A percentile compares a stretch with the other conserved stretches of the same genome.
Evolutionary conservation across 1,140 invertebrate species (phyloP).

Genomic region (Hestina assimilis): DNA sequence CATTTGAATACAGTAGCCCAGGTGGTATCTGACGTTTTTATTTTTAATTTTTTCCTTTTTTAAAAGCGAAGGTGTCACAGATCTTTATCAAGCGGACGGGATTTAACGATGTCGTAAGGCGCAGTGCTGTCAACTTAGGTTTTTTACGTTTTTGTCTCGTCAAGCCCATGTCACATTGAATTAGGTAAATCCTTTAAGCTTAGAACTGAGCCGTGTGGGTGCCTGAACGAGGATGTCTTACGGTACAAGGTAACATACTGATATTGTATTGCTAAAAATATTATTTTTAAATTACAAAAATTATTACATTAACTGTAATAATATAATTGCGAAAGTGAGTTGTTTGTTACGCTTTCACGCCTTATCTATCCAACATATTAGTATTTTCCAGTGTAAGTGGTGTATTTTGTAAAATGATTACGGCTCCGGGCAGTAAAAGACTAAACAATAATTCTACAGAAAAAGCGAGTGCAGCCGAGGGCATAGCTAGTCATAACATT

Average conservation of each 20-base stretch:
- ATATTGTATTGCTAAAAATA: not conserved
- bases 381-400: too few relatives aligned
- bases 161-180: conserved; percentile 67
- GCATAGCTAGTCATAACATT: too few relatives aligned
- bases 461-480: too few relatives aligned
- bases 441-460: too few relatives aligned
- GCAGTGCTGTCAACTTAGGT: conserved; percentile 61
- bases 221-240: conserved; percentile 25
- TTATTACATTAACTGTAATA: too few relatives aligned
- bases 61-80: conserved; percentile 66
- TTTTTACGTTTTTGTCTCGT: conserved; percentile 60
- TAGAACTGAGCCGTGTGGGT: conserved; percentile 53
- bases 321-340: too few relatives aligned
- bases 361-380: too few relatives aligned
- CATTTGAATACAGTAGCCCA: conserved; percentile 75
- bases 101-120: conserved; percentile 72
- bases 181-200: conserved; percentile 72
- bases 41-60: conserved; percentile 38
- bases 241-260: conserved; percentile 5
- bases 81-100: conserved; percentile 68
- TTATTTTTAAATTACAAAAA: too few relatives aligned
- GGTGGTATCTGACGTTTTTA: conserved; percentile 52
- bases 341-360: too few relatives aligned
- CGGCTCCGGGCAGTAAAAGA: too few relatives aligned
- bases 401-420: too few relatives aligned